Percentiles rank a stretch among this genome's conserved stretches.
Evolutionary conservation across 2,113 vertebrate species (phyloP).

Genomic region (Equus przewalskii): DNA sequence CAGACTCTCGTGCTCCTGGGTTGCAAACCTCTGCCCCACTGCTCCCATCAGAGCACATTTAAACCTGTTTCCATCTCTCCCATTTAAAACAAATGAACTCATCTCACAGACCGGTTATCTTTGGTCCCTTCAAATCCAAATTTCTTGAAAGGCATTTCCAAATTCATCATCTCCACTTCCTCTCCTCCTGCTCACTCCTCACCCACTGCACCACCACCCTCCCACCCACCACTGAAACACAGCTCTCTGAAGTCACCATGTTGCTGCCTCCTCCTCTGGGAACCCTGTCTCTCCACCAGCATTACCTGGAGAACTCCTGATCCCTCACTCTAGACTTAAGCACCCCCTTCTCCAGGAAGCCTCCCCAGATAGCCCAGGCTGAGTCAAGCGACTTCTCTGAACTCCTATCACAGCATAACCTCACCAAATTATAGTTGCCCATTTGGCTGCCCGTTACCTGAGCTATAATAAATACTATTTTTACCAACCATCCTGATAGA

Average conservation of each 20-base stretch:
- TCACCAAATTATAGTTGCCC: constrained; percentile 9
- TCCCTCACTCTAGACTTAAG: background rate
- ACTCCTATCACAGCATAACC: background rate
- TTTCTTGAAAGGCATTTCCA: constrained; percentile 40
- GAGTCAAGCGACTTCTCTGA: background rate
- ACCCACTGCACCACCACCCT: background rate
- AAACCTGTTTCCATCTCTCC: background rate
- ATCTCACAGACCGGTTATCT: background rate
- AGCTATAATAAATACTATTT: constrained; percentile 11
- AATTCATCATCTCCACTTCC: background rate
- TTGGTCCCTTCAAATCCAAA: background rate
- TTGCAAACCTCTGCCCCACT: background rate
- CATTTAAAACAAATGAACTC: constrained; percentile 2
- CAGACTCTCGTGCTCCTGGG: background rate
- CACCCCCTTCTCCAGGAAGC: background rate
- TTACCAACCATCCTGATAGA: constrained; percentile 18
- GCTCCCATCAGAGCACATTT: background rate
- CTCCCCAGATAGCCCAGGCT: background rate
- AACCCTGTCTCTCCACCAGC: background rate
- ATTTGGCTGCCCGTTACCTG: constrained; percentile 6
- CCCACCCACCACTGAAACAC: background rate
- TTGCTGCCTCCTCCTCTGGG: background rate
- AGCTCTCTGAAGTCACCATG: background rate
- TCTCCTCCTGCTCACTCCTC: background rate
- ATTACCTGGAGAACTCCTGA: background rate